A percentile compares a stretch with the other conserved stretches of the same genome.
Conservation (phyloP, 1,140 invertebrate genomes). For the Marisa cornuarietis region DNA sequence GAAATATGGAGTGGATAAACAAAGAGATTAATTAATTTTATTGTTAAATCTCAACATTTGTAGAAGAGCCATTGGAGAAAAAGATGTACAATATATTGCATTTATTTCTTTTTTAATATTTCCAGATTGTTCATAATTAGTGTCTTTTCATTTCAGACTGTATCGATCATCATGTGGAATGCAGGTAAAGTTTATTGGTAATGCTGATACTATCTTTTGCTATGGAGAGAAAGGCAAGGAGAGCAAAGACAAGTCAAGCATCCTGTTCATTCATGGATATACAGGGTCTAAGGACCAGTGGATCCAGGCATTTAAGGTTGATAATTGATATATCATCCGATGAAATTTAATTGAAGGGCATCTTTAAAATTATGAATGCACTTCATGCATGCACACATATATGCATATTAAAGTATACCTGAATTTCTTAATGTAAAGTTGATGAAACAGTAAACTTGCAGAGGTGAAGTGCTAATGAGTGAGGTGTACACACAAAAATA, state of each 20-base stretch:
- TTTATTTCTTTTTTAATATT: too few species aligned
- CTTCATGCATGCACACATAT: not conserved
- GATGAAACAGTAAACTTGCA: not conserved
- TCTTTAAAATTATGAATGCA: not conserved
- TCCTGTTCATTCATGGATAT: conserved; percentile 56
- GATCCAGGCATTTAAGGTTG: conserved; percentile 46
- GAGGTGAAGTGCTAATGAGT: not conserved
- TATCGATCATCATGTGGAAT: conserved; percentile 47
- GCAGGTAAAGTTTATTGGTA: conserved; percentile 48
- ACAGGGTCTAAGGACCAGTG: conserved; percentile 56
- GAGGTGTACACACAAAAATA: not conserved
- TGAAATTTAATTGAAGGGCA: not conserved
- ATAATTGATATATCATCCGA: too few species aligned
- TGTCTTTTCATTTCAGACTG: conserved; percentile 34
- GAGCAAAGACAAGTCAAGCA: conserved; percentile 39
- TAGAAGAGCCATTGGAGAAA: too few species aligned
- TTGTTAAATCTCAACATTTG: too few species aligned
- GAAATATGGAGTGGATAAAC: not conserved
- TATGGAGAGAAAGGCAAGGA: conserved; percentile 51
- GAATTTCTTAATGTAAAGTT: not conserved
- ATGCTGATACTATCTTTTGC: conserved; percentile 42
- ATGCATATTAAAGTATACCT: not conserved
- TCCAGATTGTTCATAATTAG: not conserved
- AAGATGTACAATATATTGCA: too few species aligned
- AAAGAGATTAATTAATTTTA: not conserved